A percentile compares a stretch with the other conserved stretches of the same genome.
Evolutionary conservation across 2,797 vertebrate genomes (phyloP).

Genomic region (Spinus pinus): DNA sequence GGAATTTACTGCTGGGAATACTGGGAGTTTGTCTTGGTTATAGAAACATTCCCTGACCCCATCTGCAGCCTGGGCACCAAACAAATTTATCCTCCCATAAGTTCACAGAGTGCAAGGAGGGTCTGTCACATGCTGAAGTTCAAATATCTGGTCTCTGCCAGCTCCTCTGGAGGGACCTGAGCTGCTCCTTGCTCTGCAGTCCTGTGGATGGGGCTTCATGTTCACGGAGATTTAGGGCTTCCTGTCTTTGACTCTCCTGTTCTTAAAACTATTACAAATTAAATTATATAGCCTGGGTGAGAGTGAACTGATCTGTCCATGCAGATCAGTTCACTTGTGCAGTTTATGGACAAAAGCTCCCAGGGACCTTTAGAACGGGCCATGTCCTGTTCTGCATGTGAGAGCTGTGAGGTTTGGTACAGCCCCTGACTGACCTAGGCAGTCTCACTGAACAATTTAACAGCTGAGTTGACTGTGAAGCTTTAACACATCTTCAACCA

Average conservation of each 20-base stretch:
- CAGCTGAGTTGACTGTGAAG: neutral
- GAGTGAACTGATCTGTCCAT: neutral
- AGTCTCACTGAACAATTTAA: neutral
- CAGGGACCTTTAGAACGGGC: neutral
- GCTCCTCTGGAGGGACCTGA: neutral
- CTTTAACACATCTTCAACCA: neutral
- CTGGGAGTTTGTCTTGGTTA: neutral
- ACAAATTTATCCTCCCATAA: fast-evolving
- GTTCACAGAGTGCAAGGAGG: neutral
- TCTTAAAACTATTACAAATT: neutral
- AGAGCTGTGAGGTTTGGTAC: neutral
- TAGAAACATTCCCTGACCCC: neutral
- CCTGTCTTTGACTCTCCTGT: neutral
- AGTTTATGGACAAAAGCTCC: neutral
- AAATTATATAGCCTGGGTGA: neutral
- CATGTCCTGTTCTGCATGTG: fast-evolving
- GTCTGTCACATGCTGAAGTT: fast-evolving
- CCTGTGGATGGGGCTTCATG: fast-evolving
- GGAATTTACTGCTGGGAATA: neutral
- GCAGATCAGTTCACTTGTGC: neutral
- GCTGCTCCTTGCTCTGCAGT: neutral
- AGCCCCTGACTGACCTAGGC: neutral
- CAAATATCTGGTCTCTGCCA: neutral
- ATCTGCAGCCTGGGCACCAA: neutral
- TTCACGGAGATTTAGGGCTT: neutral